Conservation (phyloP, 2,888 invertebrate genomes). For the Octodonta nipae region DNA sequence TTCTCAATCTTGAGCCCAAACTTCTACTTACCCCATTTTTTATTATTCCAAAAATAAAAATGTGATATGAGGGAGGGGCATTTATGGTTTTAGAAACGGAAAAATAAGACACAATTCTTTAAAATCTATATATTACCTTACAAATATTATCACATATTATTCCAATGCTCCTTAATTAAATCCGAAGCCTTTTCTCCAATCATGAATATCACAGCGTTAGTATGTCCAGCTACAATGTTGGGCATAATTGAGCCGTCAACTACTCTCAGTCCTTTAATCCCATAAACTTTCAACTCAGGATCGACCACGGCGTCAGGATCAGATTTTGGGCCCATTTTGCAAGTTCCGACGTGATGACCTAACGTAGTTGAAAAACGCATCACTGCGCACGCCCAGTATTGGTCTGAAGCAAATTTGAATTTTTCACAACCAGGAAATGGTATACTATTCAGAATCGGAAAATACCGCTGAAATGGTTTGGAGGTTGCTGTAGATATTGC, state of each 20-base stretch:
- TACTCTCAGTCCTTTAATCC: constrained; percentile 41
- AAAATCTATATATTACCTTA: too few species aligned
- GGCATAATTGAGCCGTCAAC: constrained; percentile 48
- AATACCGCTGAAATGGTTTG: constrained; percentile 41
- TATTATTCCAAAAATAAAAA: too few species aligned
- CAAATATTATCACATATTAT: too few species aligned
- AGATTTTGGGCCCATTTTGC: constrained; percentile 36
- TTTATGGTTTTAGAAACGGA: too few species aligned
- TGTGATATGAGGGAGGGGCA: too few species aligned
- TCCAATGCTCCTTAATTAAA: constrained; percentile 38
- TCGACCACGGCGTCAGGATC: constrained; percentile 38
- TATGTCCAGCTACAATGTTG: constrained; percentile 42
- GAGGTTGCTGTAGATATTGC: constrained; percentile 42
- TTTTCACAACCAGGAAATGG: constrained; percentile 58
- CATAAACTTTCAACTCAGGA: constrained; percentile 36
- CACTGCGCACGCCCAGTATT: constrained; percentile 63
- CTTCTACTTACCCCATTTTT: too few species aligned
- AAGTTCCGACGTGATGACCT: constrained; percentile 50
- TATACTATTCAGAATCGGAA: constrained; percentile 39
- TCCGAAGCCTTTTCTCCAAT: constrained; percentile 46
- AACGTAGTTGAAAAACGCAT: constrained; percentile 56
- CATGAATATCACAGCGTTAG: constrained; percentile 44
- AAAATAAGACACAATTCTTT: too few species aligned
- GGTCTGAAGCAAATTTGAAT: constrained; percentile 46
- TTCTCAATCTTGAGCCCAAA: too few species aligned